A percentile compares a stretch with the other conserved stretches of the same genome.
phyloP scores from a whole-genome alignment of 1,140 invertebrate species.

The Pseudomyrmex dendroicus region DNA sequence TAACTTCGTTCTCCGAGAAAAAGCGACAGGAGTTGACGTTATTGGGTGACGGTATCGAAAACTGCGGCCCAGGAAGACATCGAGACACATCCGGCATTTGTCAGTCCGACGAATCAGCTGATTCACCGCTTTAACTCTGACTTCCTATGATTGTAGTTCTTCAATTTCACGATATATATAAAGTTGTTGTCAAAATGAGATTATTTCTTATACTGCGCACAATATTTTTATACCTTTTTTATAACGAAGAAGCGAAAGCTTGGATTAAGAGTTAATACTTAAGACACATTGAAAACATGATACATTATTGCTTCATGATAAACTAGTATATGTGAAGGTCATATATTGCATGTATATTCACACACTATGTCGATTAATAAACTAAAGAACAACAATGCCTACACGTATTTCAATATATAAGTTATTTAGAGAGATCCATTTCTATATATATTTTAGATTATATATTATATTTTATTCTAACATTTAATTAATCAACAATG shows the following conservation, averaged over 20 bases:
- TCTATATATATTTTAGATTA: constrained; percentile 10
- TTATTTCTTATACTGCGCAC: not conserved
- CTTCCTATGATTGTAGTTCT: constrained; percentile 6
- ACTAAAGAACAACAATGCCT: constrained; percentile 17
- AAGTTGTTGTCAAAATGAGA: not conserved
- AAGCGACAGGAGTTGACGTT: constrained; percentile 73
- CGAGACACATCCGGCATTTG: constrained; percentile 79
- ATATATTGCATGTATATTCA: constrained; percentile 15
- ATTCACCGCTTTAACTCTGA: not conserved
- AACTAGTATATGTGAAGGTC: constrained; percentile 12
- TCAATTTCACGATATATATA: not conserved
- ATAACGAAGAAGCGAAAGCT: not conserved
- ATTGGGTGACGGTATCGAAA: constrained; percentile 79
- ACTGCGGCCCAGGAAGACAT: constrained; percentile 81
- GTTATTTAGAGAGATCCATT: not conserved
- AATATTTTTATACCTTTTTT: not conserved
- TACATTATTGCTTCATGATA: constrained; percentile 12
- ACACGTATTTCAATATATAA: constrained; percentile 20
- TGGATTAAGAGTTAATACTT: constrained; percentile 1
- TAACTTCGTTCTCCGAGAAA: constrained; percentile 8
- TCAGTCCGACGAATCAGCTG: constrained; percentile 48
- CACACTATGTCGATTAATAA: constrained; percentile 13
- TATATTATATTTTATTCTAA: too few species aligned
- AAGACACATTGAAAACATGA: constrained; percentile 3
- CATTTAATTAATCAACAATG: not conserved